Percentiles rank a stretch among this genome's conserved stretches.
Evolutionary conservation across 2,797 vertebrate species (phyloP).

Genomic region (Anolis apletophallus): DNA sequence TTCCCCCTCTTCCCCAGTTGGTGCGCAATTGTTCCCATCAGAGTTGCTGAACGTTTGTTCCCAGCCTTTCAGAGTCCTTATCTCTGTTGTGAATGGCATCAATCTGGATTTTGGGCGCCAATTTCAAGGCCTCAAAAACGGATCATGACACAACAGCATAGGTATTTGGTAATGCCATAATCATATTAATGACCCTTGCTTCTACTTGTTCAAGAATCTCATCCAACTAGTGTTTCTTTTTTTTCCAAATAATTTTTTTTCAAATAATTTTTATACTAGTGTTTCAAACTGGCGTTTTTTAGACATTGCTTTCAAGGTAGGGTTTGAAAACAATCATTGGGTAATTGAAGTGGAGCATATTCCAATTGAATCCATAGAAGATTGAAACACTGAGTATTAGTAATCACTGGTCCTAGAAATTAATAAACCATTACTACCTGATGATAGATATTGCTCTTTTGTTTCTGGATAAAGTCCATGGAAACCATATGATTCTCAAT

Average conservation of each 20-base stretch:
- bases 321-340: neutral
- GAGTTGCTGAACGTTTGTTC: no score
- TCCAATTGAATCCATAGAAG: neutral
- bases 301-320: neutral
- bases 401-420: neutral
- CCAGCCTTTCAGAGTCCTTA: no score
- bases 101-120: no score
- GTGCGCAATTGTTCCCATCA: no score
- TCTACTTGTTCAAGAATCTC: neutral
- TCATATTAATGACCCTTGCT: no score
- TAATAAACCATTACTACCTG: neutral
- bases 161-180: neutral
- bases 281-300: neutral
- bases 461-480: neutral
- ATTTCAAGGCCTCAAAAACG: no score
- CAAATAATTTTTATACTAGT: no score
- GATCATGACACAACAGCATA: no score
- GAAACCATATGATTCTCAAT: neutral
- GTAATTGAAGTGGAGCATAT: neutral
- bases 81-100: no score
- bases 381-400: neutral
- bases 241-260: no score
- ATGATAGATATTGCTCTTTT: neutral
- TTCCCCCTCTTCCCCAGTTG: no score
- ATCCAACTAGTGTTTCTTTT: neutral